Evolutionary conservation across 2,113 vertebrate genomes (phyloP).

Genomic region (Orientallactaga bullata): DNA sequence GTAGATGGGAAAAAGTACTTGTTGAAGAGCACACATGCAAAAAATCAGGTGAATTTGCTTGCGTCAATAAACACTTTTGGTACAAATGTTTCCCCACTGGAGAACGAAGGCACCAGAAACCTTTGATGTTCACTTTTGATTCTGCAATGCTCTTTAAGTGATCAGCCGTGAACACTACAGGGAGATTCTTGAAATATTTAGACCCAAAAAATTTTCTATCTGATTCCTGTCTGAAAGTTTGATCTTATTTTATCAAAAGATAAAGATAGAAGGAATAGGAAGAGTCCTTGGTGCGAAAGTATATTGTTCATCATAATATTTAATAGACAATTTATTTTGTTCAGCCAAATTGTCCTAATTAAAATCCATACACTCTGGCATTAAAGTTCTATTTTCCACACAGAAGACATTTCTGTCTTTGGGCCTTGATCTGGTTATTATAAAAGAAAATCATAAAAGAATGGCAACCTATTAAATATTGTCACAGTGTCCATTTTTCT

Average conservation of each 20-base stretch:
- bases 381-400: conserved; percentile 31
- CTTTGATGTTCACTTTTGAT: not conserved
- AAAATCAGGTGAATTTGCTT: not conserved
- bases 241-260: not conserved
- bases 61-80: not conserved
- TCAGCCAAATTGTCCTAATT: conserved; percentile 65
- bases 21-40: not conserved
- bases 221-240: conserved; percentile 25
- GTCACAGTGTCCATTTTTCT: not conserved
- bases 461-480: conserved; percentile 20
- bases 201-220: not conserved
- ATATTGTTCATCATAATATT: conserved; percentile 39
- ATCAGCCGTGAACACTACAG: not conserved
- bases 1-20: not conserved
- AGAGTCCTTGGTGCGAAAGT: not conserved
- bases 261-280: conserved; percentile 23
- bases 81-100: not conserved
- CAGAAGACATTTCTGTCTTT: conserved; percentile 57
- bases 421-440: conserved; percentile 29
- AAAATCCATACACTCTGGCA: conserved; percentile 66
- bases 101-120: not conserved
- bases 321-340: conserved; percentile 65
- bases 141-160: not conserved
- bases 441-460: conserved; percentile 55
- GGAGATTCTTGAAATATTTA: not conserved